Percentiles rank a stretch among this genome's conserved stretches.
Conservation (phyloP, 2,888 invertebrate species). For the Lasioglossum malachurum region DNA sequence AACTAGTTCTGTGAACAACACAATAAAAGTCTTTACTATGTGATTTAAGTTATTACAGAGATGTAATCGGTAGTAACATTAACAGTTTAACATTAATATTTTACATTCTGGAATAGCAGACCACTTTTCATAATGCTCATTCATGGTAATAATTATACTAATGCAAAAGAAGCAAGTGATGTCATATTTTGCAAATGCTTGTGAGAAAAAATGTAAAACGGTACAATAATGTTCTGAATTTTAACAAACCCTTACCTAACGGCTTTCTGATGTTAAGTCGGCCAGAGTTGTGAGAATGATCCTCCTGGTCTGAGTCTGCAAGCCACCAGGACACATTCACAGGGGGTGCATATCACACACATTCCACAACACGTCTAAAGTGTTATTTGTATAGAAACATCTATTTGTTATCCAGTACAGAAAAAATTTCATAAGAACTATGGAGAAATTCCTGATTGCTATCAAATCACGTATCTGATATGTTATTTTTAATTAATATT, state of each 20-base stretch:
- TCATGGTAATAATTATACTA: slow-evolving; percentile 31
- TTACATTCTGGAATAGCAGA: slow-evolving; percentile 40
- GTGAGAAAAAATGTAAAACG: slow-evolving; percentile 37
- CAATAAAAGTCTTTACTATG: slow-evolving; percentile 13
- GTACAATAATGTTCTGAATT: slow-evolving; percentile 37
- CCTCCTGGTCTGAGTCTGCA: slow-evolving; percentile 85
- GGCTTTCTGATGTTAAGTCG: slow-evolving; percentile 86
- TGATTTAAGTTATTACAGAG: slow-evolving; percentile 25
- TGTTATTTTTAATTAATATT: slow-evolving; percentile 1
- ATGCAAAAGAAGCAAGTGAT: slow-evolving; percentile 49
- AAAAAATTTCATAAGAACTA: slow-evolving; percentile 28
- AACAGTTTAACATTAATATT: slow-evolving; percentile 20
- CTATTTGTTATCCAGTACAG: slow-evolving; percentile 46
- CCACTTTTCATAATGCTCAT: slow-evolving; percentile 26
- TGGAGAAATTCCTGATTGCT: not conserved
- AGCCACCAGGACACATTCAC: slow-evolving; percentile 84
- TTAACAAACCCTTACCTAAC: slow-evolving; percentile 85
- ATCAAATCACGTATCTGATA: slow-evolving; percentile 12
- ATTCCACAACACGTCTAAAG: slow-evolving; percentile 84
- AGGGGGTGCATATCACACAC: slow-evolving; percentile 83
- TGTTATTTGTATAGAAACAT: slow-evolving; percentile 76
- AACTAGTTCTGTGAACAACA: slow-evolving; percentile 35
- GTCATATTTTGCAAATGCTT: slow-evolving; percentile 44
- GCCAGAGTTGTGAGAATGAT: slow-evolving; percentile 83
- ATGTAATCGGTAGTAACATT: slow-evolving; percentile 18